phyloP scores from a whole-genome alignment of 2,797 vertebrate species.

The Thalassophryne amazonica region DNA sequence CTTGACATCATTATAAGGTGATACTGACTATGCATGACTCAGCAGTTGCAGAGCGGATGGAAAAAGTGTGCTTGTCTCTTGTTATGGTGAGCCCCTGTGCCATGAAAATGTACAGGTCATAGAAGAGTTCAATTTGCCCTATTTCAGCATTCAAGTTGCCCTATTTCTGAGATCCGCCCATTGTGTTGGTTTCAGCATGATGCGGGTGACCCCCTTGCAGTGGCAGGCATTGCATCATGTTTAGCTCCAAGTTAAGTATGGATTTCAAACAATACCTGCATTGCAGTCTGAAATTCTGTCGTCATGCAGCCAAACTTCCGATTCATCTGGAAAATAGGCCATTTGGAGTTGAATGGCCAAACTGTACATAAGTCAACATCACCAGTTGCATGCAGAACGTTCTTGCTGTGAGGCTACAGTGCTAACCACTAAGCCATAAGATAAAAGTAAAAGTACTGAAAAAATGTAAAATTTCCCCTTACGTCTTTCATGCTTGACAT shows the following conservation, averaged over 20 bases:
- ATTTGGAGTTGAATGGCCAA: too few relatives aligned
- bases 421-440: too few relatives aligned
- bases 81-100: conserved; percentile 10
- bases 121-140: conserved; percentile 19
- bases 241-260: not conserved
- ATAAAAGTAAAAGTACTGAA: too few relatives aligned
- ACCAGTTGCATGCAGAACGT: too few relatives aligned
- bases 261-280: not conserved
- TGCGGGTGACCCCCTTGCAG: conserved; percentile 1
- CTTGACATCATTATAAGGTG: conserved; percentile 57
- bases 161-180: conserved; percentile 11
- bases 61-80: conserved; percentile 11
- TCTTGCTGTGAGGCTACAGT: too few relatives aligned
- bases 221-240: not conserved
- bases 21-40: conserved; percentile 60
- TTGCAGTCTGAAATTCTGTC: not conserved
- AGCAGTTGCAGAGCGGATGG: conserved; percentile 40
- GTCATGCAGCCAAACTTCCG: not conserved
- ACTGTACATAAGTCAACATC: too few relatives aligned
- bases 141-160: conserved; percentile 20
- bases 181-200: conserved; percentile 12
- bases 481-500: too few relatives aligned
- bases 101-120: conserved; percentile 19
- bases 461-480: too few relatives aligned
- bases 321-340: too few relatives aligned